Evolutionary conservation across 2,113 vertebrate species (phyloP).

Genomic region (Leptosomus discolor): DNA sequence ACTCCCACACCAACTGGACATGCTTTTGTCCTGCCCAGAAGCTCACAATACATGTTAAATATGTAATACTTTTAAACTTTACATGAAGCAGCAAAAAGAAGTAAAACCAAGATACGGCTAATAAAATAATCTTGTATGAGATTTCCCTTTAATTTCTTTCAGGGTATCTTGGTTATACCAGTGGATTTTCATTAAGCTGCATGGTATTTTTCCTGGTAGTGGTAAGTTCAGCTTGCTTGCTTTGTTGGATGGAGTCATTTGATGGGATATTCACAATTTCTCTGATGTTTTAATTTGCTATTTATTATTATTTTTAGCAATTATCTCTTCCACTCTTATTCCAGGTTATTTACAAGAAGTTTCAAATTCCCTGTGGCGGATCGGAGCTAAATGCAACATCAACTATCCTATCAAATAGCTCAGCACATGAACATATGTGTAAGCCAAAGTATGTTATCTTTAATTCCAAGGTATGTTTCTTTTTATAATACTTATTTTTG

Average conservation of each 20-base stretch:
- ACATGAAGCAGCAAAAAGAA: neutral
- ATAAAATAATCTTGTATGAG: neutral
- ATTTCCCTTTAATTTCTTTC: constrained; percentile 56
- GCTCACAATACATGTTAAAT: neutral
- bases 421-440: constrained; percentile 63
- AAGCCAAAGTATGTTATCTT: constrained; percentile 77
- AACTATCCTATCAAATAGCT: constrained; percentile 42
- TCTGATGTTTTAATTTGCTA: neutral
- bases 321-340: constrained; percentile 5
- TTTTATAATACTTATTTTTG: constrained; percentile 49
- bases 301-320: neutral
- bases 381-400: constrained; percentile 58
- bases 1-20: neutral
- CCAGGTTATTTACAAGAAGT: constrained; percentile 83
- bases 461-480: constrained; percentile 79
- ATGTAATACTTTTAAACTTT: neutral
- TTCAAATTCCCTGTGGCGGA: constrained; percentile 66
- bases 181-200: constrained; percentile 82
- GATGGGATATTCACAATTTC: neutral
- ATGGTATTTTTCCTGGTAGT: constrained; percentile 93
- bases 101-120: neutral
- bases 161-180: constrained; percentile 85
- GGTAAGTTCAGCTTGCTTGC: constrained; percentile 77
- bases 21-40: neutral
- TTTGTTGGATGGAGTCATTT: neutral